A percentile compares a stretch with the other conserved stretches of the same genome.
Evolutionary conservation across 2,797 vertebrate species (phyloP).

Genomic region (Synanceia verrucosa): DNA sequence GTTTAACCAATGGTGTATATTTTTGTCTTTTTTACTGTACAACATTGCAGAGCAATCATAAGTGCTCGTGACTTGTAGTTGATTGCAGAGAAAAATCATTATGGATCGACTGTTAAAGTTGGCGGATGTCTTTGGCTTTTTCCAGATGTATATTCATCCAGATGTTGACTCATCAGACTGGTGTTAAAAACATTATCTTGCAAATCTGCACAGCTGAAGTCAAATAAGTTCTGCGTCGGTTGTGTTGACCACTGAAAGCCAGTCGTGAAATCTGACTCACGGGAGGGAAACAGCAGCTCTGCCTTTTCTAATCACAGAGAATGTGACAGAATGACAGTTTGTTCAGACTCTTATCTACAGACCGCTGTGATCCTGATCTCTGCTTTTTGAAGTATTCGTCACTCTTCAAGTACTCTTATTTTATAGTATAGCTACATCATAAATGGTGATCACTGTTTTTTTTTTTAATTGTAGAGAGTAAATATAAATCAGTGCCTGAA

Average conservation of each 20-base stretch:
- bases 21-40: background rate
- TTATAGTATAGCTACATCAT: background rate
- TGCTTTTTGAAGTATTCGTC: background rate
- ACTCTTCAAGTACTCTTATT: background rate
- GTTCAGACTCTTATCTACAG: background rate
- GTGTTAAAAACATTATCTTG: background rate
- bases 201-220: background rate
- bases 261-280: background rate
- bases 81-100: background rate
- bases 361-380: background rate
- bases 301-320: background rate
- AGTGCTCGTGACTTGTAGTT: background rate
- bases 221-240: background rate
- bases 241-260: background rate
- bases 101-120: background rate
- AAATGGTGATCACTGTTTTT: background rate
- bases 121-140: background rate
- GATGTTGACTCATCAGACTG: background rate
- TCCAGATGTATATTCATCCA: background rate
- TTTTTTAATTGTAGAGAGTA: background rate
- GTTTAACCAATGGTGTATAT: background rate
- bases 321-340: background rate
- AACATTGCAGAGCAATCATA: background rate
- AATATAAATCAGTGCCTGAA: slow-evolving; percentile 13
- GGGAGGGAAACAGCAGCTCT: background rate